These are phyloP conservation scores for Crioceris asparagi DNA, from an alignment of 2,888 invertebrate species.

Conservation along the genomic window DNA sequence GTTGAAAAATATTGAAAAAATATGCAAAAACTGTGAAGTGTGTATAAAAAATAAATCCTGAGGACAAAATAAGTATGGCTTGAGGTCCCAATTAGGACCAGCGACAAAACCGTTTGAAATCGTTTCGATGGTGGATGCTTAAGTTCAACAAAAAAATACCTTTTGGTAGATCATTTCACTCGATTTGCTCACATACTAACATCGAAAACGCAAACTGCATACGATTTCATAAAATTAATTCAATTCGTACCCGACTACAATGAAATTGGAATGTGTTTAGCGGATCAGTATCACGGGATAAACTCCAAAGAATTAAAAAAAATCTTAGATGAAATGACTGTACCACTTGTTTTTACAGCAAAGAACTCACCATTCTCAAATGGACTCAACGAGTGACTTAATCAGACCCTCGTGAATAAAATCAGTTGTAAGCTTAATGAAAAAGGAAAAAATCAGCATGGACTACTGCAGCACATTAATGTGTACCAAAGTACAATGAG, in stretches of 20 bases:
- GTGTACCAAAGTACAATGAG: not conserved
- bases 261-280: too few relatives aligned
- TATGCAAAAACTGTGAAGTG: slow-evolving; percentile 5
- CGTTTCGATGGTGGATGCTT: not conserved
- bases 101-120: slow-evolving; percentile 6
- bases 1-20: slow-evolving; percentile 2
- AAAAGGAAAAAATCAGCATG: not conserved
- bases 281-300: not conserved
- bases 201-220: not conserved
- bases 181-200: not conserved
- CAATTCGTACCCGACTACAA: too few relatives aligned
- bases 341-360: not conserved
- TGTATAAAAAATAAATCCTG: slow-evolving; percentile 6
- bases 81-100: slow-evolving; percentile 5
- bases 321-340: not conserved
- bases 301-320: not conserved
- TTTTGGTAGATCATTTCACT: not conserved
- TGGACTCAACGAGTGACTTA: not conserved
- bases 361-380: too few relatives aligned
- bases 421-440: too few relatives aligned
- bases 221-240: too few relatives aligned
- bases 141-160: not conserved
- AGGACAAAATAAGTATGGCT: not conserved
- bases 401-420: not conserved
- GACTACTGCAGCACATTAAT: not conserved